Base-by-base conservation (phyloP, 2,888 invertebrate species). In the Caenorhabditis sulstoni region DNA sequence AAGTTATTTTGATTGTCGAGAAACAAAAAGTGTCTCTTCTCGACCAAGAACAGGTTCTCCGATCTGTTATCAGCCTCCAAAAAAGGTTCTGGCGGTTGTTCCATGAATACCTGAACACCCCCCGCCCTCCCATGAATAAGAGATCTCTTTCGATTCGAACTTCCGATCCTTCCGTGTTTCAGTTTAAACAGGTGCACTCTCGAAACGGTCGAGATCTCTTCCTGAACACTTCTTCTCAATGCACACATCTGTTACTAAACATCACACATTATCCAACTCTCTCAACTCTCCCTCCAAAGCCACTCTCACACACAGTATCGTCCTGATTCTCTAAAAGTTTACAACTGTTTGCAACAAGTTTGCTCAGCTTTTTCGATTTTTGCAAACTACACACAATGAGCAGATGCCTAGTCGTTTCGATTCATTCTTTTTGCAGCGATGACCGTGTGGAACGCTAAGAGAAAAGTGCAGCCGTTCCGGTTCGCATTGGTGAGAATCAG, bases 301-400 rank as follows among this genome's bases (percentile, higher is more conserved):
- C 39, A 41, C 22, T 3, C 47, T 12, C 57, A 22, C n/a, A 41
- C 55, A 18, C 1, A 16, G 37, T n/a, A 62, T 37, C 20, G 12
- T 22, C 35, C 22, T 49, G 22, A 22, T 12, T 49, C 47, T 55
- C n/a, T 18, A 45, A 66, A 65, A 45, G 44, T 65, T n/a, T 29
- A 53, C 5, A 14, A 22, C 22, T 29, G 39, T 68, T 70, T 70
- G 70, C 70, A 71, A 64, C 49, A 18, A 2, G 71, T 71, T 71
- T 71, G 64, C n/a, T 39, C 71, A 71, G 71, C 71, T 71, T 64
- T 20, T 71, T 11, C 8, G 14, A 14, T 16, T 73, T 73, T 73
- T 73, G 64, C 73, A 73, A 73, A 64, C 73, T 73, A 64, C 44
- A 73, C 22, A 73, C 73, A 20, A 53, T n/a, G n/a, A n/a, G n/a